Base-by-base conservation (phyloP, 2,888 invertebrate genomes). In the Exephanes ischioxanthus region DNA sequence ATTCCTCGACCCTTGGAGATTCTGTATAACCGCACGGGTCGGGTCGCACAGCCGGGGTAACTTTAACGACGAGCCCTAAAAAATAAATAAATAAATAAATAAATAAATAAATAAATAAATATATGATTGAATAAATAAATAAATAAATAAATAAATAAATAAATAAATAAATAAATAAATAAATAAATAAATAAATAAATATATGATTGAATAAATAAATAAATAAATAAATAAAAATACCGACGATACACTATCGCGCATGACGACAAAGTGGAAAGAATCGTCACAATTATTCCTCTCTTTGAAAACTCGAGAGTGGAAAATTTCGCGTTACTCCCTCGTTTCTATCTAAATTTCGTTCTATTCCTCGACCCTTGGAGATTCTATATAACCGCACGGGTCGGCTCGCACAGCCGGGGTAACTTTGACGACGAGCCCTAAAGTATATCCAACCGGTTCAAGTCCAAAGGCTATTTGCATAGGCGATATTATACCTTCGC, bases 391-490 rank as follows among this genome's bases (percentile, higher is more conserved):
- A 19, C 22, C 9, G 6, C 22, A 9, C 14, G 33, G 19, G 19
- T 48, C 30, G 48, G 66, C 22, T 14, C 48, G 53, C 55, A 53
- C 37, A 41, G 67, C 77, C 61, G 45, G 77, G 67, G 77, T 77
- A 77, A 77, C 77, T 77, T 77, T 77, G 70, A 79, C 87, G 83
- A 86, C 88, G 88, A 84, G 84, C 86, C 87, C 89, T 88, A 91
- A 93, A 92, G 92, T 93, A 93, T 90, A 92, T 92, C 92, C 92
- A 92, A 91, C 91, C 93, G 92, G 92, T 93, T 92, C 92, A 93
- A 93, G 92, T 93, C 93, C 92, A 92, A 93, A 91, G 93, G 93
- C 92, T 93, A 93, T 93, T 93, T 93, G 93, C 93, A 93, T 93
- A 93, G 93, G 92, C 93, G 92, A 93, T 93, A 93, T 93, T 93